Evolutionary conservation across 2,888 invertebrate genomes (phyloP).

Genomic region (Aporophyla nigra): DNA sequence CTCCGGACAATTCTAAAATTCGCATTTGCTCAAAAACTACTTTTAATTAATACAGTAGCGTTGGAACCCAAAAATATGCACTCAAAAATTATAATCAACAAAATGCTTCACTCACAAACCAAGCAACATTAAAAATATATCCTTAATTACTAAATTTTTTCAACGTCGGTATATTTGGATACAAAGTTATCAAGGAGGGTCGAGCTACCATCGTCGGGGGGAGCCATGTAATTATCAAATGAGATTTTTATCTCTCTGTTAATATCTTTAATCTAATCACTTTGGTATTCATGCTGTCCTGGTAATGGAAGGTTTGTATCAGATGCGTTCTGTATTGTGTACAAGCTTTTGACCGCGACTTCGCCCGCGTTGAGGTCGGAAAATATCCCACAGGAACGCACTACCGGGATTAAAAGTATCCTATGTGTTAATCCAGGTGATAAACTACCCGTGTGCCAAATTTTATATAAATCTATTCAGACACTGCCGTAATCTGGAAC

Average conservation of each 20-base stretch:
- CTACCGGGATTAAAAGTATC: too few species aligned
- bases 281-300: constrained; percentile 56
- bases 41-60: constrained; percentile 14
- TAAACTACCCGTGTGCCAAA: too few species aligned
- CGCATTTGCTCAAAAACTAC: constrained; percentile 2
- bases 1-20: constrained; percentile 5
- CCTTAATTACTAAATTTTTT: constrained; percentile 66
- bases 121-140: constrained; percentile 44
- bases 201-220: constrained; percentile 55
- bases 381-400: too few species aligned
- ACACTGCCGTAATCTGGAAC: too few species aligned
- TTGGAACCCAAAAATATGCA: constrained; percentile 36
- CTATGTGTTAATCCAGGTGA: too few species aligned
- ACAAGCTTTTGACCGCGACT: too few species aligned
- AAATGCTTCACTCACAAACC: constrained; percentile 38
- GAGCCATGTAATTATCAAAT: constrained; percentile 76
- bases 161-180: constrained; percentile 45
- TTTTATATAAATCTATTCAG: too few species aligned
- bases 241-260: constrained; percentile 75
- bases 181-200: constrained; percentile 58
- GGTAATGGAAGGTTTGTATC: neutral
- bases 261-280: constrained; percentile 72
- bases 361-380: too few species aligned
- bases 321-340: constrained; percentile 11
- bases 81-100: constrained; percentile 47